These are phyloP conservation scores for Nesidiocoris tenuis DNA, from an alignment of 2,888 invertebrate species.

Conservation along the genomic window DNA sequence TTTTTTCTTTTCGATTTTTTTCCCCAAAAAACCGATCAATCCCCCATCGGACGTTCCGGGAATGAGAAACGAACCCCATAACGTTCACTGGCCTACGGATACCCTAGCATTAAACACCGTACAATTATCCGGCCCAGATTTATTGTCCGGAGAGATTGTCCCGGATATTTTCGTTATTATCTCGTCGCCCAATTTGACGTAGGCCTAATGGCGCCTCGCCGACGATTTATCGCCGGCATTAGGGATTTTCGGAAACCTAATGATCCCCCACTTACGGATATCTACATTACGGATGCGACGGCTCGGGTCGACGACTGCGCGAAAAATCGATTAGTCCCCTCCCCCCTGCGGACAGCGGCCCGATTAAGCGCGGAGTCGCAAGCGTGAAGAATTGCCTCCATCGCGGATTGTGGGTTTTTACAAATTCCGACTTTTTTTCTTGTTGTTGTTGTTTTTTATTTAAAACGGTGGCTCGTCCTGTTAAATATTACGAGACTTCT, in stretches of 20 bases:
- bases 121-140: constrained; percentile 27
- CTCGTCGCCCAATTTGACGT: constrained; percentile 38
- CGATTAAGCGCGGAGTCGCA: not conserved
- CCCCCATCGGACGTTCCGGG: too few species aligned
- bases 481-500: too few species aligned
- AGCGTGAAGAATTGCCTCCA: constrained; percentile 38
- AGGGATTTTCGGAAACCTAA: constrained; percentile 31
- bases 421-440: constrained; percentile 11
- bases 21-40: too few species aligned
- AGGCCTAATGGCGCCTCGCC: constrained; percentile 29
- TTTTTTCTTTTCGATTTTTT: too few species aligned
- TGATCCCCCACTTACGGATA: constrained; percentile 30
- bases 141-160: constrained; percentile 38
- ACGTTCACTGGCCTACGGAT: too few species aligned
- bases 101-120: too few species aligned
- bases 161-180: constrained; percentile 40
- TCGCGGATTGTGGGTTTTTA: too few species aligned
- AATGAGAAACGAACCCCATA: too few species aligned
- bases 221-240: constrained; percentile 37
- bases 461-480: too few species aligned
- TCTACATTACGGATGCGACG: constrained; percentile 31
- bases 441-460: too few species aligned
- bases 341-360: not conserved
- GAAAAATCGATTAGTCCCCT: constrained; percentile 30
- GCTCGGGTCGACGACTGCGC: constrained; percentile 31